Percentiles rank a stretch among this genome's conserved stretches.
phyloP scores from a whole-genome alignment of 2,888 invertebrate genomes.

The Laspeyria flexula region DNA sequence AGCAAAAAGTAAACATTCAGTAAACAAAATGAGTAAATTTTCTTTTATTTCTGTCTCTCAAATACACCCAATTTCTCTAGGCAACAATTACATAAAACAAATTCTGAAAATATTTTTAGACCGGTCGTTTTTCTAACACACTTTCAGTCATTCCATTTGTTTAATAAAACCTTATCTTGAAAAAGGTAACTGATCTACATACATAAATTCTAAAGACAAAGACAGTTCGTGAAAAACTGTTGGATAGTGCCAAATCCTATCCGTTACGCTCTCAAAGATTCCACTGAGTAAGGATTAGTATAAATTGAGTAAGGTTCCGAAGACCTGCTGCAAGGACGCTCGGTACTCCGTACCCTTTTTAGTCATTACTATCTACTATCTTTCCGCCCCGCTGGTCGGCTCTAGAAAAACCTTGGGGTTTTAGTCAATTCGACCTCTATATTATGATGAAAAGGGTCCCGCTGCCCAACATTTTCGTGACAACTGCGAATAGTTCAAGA shows the following conservation, averaged over 20 bases:
- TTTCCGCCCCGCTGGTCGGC: slow-evolving; percentile 29
- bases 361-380: slow-evolving; percentile 41
- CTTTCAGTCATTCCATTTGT: slow-evolving; percentile 8
- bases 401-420: slow-evolving; percentile 28
- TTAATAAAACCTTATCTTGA: slow-evolving; percentile 7
- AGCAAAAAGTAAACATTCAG: too few species aligned
- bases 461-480: slow-evolving; percentile 28
- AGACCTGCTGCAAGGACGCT: slow-evolving; percentile 22
- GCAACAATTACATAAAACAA: background rate
- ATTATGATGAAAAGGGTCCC: slow-evolving; percentile 43
- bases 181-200: slow-evolving; percentile 10
- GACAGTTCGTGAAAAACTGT: slow-evolving; percentile 20
- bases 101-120: background rate
- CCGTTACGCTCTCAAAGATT: slow-evolving; percentile 32
- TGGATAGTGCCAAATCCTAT: slow-evolving; percentile 28
- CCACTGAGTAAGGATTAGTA: slow-evolving; percentile 39
- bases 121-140: slow-evolving; percentile 1
- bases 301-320: slow-evolving; percentile 39
- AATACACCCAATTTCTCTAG: background rate
- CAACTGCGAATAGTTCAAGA: slow-evolving; percentile 30
- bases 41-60: background rate
- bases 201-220: slow-evolving; percentile 23
- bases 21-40: background rate
- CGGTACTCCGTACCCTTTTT: slow-evolving; percentile 34
- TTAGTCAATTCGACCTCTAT: slow-evolving; percentile 37